phyloP scores from a whole-genome alignment of 2,888 invertebrate species.

The Spilarctia lutea region DNA sequence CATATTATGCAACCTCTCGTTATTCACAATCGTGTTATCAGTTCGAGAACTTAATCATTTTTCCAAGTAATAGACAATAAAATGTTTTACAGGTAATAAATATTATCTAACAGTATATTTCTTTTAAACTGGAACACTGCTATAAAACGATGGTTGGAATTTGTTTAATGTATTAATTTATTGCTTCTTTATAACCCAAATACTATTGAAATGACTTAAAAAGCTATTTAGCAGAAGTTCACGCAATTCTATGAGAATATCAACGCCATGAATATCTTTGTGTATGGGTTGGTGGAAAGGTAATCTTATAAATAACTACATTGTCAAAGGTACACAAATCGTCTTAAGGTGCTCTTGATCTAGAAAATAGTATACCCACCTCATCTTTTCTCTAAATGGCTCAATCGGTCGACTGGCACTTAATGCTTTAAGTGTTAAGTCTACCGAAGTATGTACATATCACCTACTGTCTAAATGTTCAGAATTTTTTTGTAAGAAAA shows the following conservation, averaged over 20 bases:
- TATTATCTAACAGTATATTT: background rate
- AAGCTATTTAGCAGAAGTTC: background rate
- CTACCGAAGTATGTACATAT: too few relatives aligned
- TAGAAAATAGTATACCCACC: too few relatives aligned
- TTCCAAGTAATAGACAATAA: background rate
- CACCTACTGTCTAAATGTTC: too few relatives aligned
- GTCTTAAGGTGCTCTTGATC: too few relatives aligned
- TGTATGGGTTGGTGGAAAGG: too few relatives aligned
- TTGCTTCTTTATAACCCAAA: background rate
- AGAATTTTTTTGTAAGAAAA: too few relatives aligned
- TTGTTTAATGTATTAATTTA: slow-evolving; percentile 1
- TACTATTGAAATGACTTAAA: background rate
- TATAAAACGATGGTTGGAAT: background rate
- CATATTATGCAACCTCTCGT: background rate
- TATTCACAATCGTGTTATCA: background rate
- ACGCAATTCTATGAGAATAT: background rate
- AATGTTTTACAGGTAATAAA: background rate
- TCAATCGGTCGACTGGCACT: too few relatives aligned
- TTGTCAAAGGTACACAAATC: too few relatives aligned
- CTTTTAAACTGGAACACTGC: background rate
- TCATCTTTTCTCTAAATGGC: too few relatives aligned
- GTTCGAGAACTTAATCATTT: background rate
- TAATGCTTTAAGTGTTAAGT: too few relatives aligned
- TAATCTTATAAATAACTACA: too few relatives aligned
- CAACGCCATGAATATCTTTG: background rate